Percentiles rank a stretch among this genome's conserved stretches.
Evolutionary conservation across 2,797 vertebrate genomes (phyloP).

Genomic region (Sciurus vulgaris): DNA sequence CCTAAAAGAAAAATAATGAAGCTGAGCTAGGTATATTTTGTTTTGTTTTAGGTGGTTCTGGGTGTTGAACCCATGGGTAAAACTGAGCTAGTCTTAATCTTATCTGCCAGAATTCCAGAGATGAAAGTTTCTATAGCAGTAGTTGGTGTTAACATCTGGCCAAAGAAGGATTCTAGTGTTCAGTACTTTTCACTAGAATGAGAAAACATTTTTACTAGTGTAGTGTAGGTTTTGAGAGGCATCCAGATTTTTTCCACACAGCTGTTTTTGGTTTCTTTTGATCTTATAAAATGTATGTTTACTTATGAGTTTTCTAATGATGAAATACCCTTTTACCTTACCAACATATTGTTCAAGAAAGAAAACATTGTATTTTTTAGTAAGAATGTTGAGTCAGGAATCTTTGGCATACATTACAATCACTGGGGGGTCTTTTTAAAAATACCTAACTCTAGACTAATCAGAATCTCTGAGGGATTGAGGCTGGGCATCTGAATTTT

Average conservation of each 20-base stretch:
- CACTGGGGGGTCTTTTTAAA: slow-evolving; percentile 2
- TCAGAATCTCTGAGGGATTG: not conserved
- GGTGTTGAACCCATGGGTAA: not conserved
- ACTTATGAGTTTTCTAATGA: slow-evolving; percentile 84
- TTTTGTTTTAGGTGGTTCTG: not conserved
- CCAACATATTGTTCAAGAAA: slow-evolving; percentile 58
- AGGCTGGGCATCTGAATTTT: not conserved
- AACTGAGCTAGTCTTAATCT: not conserved
- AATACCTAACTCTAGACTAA: not conserved
- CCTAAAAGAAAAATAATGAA: not conserved
- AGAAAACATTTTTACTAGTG: not conserved
- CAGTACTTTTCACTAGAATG: slow-evolving; percentile 15
- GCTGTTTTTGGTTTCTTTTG: slow-evolving; percentile 58
- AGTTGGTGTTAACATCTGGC: not conserved
- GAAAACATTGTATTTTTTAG: slow-evolving; percentile 35
- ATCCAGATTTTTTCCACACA: not conserved
- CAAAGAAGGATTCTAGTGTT: slow-evolving; percentile 1
- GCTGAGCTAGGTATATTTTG: not conserved
- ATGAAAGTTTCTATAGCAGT: slow-evolving; percentile 1
- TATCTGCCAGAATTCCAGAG: slow-evolving; percentile 42
- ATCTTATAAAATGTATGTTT: slow-evolving; percentile 40
- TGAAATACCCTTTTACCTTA: slow-evolving; percentile 57
- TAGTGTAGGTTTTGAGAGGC: not conserved
- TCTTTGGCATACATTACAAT: slow-evolving; percentile 7
- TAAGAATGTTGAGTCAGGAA: not conserved